phyloP scores from a whole-genome alignment of 2,113 vertebrate species.

The Charina bottae region DNA sequence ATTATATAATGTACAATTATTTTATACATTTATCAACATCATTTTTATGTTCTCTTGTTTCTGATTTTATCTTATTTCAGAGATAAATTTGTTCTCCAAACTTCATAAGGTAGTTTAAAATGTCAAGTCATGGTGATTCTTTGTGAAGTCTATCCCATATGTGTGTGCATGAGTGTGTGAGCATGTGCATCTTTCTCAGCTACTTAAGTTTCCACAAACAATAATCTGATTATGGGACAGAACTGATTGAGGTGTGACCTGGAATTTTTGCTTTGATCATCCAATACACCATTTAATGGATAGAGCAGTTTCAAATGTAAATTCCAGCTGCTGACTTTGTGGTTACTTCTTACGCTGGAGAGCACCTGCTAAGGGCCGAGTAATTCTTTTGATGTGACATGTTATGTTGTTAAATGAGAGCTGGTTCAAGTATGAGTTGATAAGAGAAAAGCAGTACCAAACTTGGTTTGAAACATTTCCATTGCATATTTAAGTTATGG shows the following conservation, averaged over 20 bases:
- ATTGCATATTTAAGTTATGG: not conserved
- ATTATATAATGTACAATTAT: not conserved
- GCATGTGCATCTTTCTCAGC: conserved; percentile 29
- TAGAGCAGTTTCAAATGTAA: conserved; percentile 43
- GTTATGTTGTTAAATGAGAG: not conserved
- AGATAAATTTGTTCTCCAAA: not conserved
- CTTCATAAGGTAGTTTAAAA: not conserved
- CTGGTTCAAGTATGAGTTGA: not conserved
- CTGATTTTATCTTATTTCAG: not conserved
- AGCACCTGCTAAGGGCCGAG: conserved; percentile 38
- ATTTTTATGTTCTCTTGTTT: not conserved
- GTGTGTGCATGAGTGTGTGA: conserved; percentile 1
- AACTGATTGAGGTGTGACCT: conserved; percentile 33
- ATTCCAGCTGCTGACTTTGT: conserved; percentile 47
- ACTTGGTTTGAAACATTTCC: not conserved
- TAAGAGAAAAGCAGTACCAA: not conserved
- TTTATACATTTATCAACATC: not conserved
- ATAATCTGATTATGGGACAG: conserved; percentile 37
- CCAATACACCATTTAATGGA: not conserved
- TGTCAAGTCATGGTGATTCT: not conserved
- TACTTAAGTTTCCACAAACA: conserved; percentile 25
- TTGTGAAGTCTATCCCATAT: not conserved
- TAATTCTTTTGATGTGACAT: conserved; percentile 52
- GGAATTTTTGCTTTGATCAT: conserved; percentile 63
- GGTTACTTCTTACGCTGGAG: conserved; percentile 34